Percentiles rank a stretch among this genome's conserved stretches.
Conservation (phyloP, 2,113 vertebrate species). For the Pseudorectes ferrugineus region DNA sequence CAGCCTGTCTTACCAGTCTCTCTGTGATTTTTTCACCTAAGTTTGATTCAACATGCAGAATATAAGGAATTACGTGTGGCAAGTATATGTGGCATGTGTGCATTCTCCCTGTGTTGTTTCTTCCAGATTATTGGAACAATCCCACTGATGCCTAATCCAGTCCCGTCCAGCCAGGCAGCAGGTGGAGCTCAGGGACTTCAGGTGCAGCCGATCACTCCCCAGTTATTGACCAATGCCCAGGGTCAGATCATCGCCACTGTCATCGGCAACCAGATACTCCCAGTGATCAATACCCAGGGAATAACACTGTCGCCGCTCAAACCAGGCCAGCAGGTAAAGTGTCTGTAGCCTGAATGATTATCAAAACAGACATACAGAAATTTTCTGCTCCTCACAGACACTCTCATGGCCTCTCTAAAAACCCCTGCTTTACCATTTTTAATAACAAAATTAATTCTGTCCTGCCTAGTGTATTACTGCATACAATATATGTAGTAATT, state of each 20-base stretch:
- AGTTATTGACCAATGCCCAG: slow-evolving; percentile 98
- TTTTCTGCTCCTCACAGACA: accelerated
- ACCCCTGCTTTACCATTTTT: neutral
- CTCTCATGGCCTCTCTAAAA: neutral
- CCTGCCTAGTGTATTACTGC: neutral
- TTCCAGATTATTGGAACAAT: slow-evolving; percentile 98
- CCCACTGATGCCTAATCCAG: slow-evolving; percentile 94
- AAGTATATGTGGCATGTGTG: neutral
- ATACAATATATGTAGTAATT: neutral
- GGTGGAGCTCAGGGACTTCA: slow-evolving; percentile 91
- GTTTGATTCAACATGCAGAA: neutral
- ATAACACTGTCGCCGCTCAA: slow-evolving; percentile 98
- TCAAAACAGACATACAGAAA: neutral
- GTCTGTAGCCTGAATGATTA: neutral
- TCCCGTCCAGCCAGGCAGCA: slow-evolving; percentile 87
- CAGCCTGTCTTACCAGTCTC: neutral
- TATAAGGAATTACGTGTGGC: neutral
- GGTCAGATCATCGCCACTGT: slow-evolving; percentile 99
- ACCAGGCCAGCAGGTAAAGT: slow-evolving; percentile 92
- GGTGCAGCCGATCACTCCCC: slow-evolving; percentile 97
- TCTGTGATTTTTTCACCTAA: neutral
- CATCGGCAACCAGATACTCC: slow-evolving; percentile 98
- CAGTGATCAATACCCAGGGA: slow-evolving; percentile 99
- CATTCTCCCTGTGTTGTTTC: slow-evolving; percentile 45
- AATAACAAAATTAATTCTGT: neutral